phyloP scores from a whole-genome alignment of 2,797 vertebrate species.

The Anabacerthia variegaticeps region DNA sequence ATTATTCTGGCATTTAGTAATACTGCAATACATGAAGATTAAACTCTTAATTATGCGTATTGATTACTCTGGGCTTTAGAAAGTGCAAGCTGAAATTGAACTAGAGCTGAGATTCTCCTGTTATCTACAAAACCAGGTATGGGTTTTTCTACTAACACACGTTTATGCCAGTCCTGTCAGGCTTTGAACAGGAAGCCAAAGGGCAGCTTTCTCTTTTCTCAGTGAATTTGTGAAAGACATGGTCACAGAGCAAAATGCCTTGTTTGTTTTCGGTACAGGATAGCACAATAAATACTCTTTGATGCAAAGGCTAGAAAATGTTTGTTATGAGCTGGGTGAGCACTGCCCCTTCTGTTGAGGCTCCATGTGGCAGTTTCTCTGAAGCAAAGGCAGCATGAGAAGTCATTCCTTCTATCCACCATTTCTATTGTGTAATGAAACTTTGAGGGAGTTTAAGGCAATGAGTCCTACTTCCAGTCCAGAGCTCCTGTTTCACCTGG shows the following conservation, averaged over 20 bases:
- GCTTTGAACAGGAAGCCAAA: not conserved
- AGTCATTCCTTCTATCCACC: not conserved
- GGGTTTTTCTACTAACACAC: not conserved
- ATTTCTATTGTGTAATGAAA: not conserved
- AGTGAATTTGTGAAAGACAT: not conserved
- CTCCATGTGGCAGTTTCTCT: not conserved
- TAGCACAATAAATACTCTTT: not conserved
- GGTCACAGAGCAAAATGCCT: not conserved
- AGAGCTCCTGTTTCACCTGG: not conserved
- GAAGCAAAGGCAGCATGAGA: not conserved
- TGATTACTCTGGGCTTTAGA: not conserved
- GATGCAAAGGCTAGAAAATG: not conserved
- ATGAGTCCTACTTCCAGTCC: not conserved
- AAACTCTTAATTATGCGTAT: not conserved
- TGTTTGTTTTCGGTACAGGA: not conserved
- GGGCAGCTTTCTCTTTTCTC: not conserved
- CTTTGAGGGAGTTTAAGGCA: not conserved
- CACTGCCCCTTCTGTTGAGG: not conserved
- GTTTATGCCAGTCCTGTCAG: not conserved
- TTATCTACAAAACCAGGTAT: not conserved
- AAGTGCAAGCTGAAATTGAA: not conserved
- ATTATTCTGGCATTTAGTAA: not conserved
- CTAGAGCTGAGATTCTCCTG: not conserved
- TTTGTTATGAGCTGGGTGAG: not conserved
- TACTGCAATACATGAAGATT: not conserved